These are phyloP conservation scores for Piezodorus guildinii DNA, from an alignment of 1,140 invertebrate genomes.

Conservation along the genomic window DNA sequence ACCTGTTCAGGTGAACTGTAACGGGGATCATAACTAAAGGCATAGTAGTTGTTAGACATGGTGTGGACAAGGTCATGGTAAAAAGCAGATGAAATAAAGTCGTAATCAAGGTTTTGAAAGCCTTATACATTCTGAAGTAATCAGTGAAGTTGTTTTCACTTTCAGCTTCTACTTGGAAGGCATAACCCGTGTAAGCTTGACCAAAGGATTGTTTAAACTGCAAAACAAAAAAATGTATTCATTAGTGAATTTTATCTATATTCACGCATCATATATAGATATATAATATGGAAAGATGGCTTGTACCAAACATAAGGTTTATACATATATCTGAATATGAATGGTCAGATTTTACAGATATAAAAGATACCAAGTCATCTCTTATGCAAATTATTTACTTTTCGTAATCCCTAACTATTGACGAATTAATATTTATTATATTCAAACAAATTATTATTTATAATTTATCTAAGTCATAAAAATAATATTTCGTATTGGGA, in stretches of 20 bases:
- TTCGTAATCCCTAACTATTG: too few species aligned
- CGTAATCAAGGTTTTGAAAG: slow-evolving; percentile 25
- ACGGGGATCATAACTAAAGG: slow-evolving; percentile 26
- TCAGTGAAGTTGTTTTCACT: slow-evolving; percentile 35
- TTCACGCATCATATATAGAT: too few species aligned
- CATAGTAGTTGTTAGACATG: slow-evolving; percentile 24
- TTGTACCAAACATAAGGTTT: too few species aligned
- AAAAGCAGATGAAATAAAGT: slow-evolving; percentile 29
- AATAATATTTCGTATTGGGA: background rate
- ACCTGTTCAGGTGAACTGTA: slow-evolving; percentile 28
- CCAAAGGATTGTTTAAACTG: slow-evolving; percentile 25
- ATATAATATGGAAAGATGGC: too few species aligned
- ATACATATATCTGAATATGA: too few species aligned
- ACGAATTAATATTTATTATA: too few species aligned
- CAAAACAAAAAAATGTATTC: background rate
- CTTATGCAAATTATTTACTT: too few species aligned
- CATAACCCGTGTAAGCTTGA: slow-evolving; percentile 33
- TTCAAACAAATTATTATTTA: background rate
- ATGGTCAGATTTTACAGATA: too few species aligned
- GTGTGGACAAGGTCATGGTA: slow-evolving; percentile 23
- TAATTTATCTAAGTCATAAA: background rate
- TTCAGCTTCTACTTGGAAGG: slow-evolving; percentile 38
- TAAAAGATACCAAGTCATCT: too few species aligned
- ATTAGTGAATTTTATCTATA: too few species aligned
- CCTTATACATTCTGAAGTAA: slow-evolving; percentile 21